These are phyloP conservation scores for Helicoverpa armigera DNA, from an alignment of 1,140 invertebrate genomes.

Conservation along the genomic window DNA sequence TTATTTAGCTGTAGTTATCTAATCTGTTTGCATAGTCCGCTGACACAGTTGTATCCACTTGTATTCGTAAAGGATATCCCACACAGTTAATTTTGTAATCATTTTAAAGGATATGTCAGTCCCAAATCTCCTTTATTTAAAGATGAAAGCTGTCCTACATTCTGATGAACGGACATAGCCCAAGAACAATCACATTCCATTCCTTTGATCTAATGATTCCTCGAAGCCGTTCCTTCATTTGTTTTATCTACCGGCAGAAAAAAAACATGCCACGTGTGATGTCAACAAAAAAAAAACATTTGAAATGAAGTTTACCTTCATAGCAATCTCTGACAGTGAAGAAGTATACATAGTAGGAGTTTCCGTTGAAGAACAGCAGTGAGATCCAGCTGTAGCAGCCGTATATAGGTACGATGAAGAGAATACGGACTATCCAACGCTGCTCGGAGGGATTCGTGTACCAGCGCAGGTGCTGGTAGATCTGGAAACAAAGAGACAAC, in stretches of 20 bases:
- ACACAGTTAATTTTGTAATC: slow-evolving; percentile 1
- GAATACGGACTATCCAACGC: slow-evolving; percentile 99
- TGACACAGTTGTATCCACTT: slow-evolving; percentile 16
- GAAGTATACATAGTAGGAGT: slow-evolving; percentile 99
- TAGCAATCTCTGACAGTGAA: slow-evolving; percentile 99
- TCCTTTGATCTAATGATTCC: no score
- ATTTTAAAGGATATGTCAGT: not conserved
- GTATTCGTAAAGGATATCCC: slow-evolving; percentile 22
- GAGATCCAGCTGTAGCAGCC: slow-evolving; percentile 99
- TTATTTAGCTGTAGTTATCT: slow-evolving; percentile 41
- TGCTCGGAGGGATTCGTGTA: slow-evolving; percentile 98
- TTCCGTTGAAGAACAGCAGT: slow-evolving; percentile 98
- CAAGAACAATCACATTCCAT: no score
- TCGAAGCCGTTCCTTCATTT: no score
- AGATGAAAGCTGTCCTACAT: no score
- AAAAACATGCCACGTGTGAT: not conserved
- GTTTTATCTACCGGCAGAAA: no score
- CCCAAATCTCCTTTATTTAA: not conserved
- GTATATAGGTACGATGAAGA: slow-evolving; percentile 99
- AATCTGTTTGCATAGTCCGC: slow-evolving; percentile 28
- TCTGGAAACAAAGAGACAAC: slow-evolving; percentile 88
- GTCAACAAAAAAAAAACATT: not conserved
- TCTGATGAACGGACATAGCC: no score
- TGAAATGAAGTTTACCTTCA: slow-evolving; percentile 91
- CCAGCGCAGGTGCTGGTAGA: slow-evolving; percentile 98